These are phyloP conservation scores for Ectemnius cavifrons DNA, from an alignment of 2,888 invertebrate genomes.

Conservation along the genomic window DNA sequence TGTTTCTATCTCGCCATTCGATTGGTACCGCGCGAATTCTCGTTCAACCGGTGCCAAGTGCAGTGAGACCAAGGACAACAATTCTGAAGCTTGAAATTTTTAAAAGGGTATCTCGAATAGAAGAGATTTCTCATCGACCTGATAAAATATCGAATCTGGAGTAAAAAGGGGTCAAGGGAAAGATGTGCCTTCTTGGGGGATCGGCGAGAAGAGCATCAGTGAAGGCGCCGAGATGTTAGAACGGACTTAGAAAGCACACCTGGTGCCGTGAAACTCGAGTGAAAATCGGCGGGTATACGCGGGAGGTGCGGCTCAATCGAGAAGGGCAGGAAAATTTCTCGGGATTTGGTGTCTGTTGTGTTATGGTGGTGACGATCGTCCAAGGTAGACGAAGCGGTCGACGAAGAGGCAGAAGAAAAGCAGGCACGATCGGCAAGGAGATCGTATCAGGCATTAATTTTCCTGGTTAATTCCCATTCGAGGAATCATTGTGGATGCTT, in stretches of 20 bases:
- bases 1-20: neutral
- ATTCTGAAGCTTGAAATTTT: neutral
- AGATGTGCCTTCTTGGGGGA: neutral
- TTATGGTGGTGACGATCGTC: constrained; percentile 58
- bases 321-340: constrained; percentile 4
- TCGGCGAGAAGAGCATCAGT: neutral
- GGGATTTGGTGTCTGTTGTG: constrained; percentile 47
- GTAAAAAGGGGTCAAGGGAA: neutral
- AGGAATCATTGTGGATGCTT: constrained; percentile 6
- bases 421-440: neutral
- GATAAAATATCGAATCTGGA: neutral
- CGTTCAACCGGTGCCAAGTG: neutral
- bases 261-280: constrained; percentile 27
- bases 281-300: constrained; percentile 18
- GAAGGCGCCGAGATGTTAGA: constrained; percentile 1
- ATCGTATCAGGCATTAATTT: neutral
- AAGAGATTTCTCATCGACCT: neutral
- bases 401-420: constrained; percentile 50
- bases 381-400: constrained; percentile 50
- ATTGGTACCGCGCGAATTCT: neutral
- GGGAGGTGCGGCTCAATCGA: neutral
- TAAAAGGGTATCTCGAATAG: neutral
- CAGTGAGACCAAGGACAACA: neutral
- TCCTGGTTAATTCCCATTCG: neutral
- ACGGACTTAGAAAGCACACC: constrained; percentile 15